These are phyloP conservation scores for Cydia fagiglandana DNA, from an alignment of 1,140 invertebrate genomes.

Conservation along the genomic window DNA sequence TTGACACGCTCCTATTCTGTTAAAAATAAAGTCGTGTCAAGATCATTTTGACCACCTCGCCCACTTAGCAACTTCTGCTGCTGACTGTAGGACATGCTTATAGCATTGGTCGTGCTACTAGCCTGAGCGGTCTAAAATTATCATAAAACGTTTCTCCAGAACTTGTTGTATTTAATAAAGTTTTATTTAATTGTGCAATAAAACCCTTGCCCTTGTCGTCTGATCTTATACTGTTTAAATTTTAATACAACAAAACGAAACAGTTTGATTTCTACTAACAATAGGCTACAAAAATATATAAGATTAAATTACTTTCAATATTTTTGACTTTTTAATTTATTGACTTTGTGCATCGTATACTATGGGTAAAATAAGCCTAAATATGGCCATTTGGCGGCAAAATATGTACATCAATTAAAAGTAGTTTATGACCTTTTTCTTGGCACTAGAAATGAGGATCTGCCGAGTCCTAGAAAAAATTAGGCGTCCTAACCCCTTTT, in stretches of 20 bases:
- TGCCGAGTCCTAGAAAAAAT: no score
- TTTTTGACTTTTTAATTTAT: neutral
- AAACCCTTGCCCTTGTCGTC: neutral
- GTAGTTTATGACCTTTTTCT: no score
- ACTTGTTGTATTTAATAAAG: neutral
- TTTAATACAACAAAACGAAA: conserved; percentile 23
- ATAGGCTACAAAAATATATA: neutral
- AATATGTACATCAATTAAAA: no score
- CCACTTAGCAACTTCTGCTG: no score
- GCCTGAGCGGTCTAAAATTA: neutral
- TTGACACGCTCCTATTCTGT: no score
- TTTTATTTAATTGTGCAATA: neutral
- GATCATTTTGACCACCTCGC: no score
- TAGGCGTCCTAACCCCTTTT: no score
- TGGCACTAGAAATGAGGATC: no score
- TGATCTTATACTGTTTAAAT: neutral
- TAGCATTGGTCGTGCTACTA: neutral
- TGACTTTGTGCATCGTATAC: neutral
- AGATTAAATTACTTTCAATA: neutral
- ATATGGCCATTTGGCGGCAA: no score
- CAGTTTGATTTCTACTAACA: conserved; percentile 21
- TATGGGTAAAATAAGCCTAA: no score
- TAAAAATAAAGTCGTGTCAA: no score
- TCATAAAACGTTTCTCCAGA: neutral
- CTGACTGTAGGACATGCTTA: neutral